Evolutionary conservation across 2,113 vertebrate species (phyloP).

Genomic region (Percina caprodes): DNA sequence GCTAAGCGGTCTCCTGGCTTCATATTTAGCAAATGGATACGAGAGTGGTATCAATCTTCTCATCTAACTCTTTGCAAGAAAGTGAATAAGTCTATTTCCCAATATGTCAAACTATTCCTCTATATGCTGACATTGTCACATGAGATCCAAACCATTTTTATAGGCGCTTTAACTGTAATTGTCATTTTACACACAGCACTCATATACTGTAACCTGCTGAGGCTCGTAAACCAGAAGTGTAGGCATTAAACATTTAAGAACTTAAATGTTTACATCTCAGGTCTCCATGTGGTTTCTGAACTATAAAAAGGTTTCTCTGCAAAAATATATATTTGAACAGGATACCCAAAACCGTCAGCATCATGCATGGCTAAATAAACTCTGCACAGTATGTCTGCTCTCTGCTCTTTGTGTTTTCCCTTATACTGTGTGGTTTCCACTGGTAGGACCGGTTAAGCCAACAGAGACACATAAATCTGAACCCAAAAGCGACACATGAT

Average conservation of each 20-base stretch:
- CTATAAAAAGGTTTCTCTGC: background rate
- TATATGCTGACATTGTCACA: background rate
- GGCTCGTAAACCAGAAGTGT: background rate
- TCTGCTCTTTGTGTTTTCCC: background rate
- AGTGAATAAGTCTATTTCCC: background rate
- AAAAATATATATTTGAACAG: background rate
- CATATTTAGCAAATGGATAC: background rate
- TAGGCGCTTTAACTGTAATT: background rate
- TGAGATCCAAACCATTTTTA: background rate
- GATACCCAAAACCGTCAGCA: background rate
- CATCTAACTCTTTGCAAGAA: no score
- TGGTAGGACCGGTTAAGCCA: constrained; percentile 39
- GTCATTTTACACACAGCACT: background rate
- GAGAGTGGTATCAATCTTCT: no score
- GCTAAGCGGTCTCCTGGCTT: background rate
- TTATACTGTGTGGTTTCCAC: constrained; percentile 46
- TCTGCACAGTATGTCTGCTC: background rate
- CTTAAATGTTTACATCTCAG: background rate
- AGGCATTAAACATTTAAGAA: background rate
- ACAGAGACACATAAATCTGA: constrained; percentile 23
- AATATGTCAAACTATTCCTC: background rate
- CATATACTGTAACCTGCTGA: background rate
- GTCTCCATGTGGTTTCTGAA: background rate
- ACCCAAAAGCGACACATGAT: constrained; percentile 44
- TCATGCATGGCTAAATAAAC: background rate